phyloP scores from a whole-genome alignment of 2,888 invertebrate genomes.

The Craniophora ligustri region DNA sequence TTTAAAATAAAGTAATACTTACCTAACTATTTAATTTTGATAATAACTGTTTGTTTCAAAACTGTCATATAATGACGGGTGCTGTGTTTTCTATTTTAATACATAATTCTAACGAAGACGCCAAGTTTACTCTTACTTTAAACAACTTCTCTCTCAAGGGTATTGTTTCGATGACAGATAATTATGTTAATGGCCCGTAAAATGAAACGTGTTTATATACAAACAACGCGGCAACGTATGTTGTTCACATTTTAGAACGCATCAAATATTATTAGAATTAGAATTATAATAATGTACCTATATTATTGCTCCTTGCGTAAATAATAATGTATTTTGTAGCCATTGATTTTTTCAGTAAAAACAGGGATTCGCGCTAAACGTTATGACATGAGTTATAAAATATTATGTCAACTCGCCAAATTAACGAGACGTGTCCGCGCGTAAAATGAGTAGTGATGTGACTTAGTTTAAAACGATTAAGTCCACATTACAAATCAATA shows the following conservation, averaged over 20 bases:
- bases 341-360: too few species aligned
- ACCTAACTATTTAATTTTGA: too few species aligned
- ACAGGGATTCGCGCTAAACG: too few species aligned
- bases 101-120: neutral
- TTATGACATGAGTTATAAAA: too few species aligned
- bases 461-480: neutral
- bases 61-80: conserved; percentile 2
- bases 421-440: too few species aligned
- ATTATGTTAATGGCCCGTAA: conserved; percentile 23
- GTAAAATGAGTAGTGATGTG: neutral
- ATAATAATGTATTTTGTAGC: too few species aligned
- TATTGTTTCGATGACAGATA: conserved; percentile 31
- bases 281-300: too few species aligned
- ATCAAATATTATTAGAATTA: neutral
- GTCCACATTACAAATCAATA: conserved; percentile 12
- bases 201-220: conserved; percentile 21
- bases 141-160: conserved; percentile 27
- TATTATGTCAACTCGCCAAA: neutral
- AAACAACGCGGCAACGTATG: neutral
- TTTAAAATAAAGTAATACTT: too few species aligned
- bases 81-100: neutral
- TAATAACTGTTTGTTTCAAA: neutral
- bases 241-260: conserved; percentile 5
- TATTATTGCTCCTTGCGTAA: too few species aligned
- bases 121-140: conserved; percentile 28